A percentile compares a stretch with the other conserved stretches of the same genome.
phyloP scores from a whole-genome alignment of 2,888 invertebrate species.

The Lepidochitona cinerea region DNA sequence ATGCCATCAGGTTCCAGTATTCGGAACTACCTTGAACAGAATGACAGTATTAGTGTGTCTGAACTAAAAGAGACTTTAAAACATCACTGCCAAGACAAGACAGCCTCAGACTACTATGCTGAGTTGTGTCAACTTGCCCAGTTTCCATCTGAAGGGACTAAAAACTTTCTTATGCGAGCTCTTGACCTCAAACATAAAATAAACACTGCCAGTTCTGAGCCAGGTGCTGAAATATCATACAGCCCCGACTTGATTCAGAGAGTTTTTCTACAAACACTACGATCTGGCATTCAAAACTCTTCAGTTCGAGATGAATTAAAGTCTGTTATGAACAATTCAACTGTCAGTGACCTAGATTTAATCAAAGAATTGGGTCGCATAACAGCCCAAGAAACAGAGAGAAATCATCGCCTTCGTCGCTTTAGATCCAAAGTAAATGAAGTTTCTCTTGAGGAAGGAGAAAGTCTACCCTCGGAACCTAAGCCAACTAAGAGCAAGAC shows the following conservation, averaged over 20 bases:
- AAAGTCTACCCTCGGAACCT: neutral
- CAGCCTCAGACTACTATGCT: no score
- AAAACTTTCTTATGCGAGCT: slow-evolving; percentile 12
- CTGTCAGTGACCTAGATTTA: slow-evolving; percentile 7
- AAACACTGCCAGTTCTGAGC: slow-evolving; percentile 7
- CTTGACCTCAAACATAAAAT: slow-evolving; percentile 14
- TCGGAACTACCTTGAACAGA: no score
- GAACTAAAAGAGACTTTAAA: no score
- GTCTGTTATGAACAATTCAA: neutral
- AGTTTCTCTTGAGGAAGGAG: neutral
- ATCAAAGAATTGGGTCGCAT: slow-evolving; percentile 2
- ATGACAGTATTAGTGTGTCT: no score
- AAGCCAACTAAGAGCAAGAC: neutral
- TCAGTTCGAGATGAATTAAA: slow-evolving; percentile 11
- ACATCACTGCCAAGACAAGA: no score
- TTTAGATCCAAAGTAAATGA: neutral
- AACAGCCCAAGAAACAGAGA: slow-evolving; percentile 8
- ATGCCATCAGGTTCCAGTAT: no score
- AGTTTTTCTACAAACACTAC: slow-evolving; percentile 9
- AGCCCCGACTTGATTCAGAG: slow-evolving; percentile 6
- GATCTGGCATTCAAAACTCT: slow-evolving; percentile 1
- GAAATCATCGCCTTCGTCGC: neutral
- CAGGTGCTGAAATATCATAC: slow-evolving; percentile 4
- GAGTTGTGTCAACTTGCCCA: no score
- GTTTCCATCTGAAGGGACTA: slow-evolving; percentile 8